Evolutionary conservation across 1,140 invertebrate genomes (phyloP), one percentile per base, ranked within the genome.

Genomic region (Drosophila tani): DNA sequence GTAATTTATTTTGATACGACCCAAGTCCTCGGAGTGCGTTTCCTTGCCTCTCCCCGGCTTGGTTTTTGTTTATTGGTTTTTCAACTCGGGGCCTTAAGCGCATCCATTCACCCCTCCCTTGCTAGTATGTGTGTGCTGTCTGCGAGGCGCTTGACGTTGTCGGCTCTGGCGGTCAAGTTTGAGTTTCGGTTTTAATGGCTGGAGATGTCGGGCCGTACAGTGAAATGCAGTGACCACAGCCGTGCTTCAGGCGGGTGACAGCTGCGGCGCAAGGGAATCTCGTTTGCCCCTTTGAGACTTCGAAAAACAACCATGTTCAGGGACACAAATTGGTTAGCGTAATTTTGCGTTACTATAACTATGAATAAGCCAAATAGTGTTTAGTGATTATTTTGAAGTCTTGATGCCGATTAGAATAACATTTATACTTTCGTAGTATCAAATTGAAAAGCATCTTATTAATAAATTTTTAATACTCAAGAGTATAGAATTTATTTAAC

Each of bases 51-150:
- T 14, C 51, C 29, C 32, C 6, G 24, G 21, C 29, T 45, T 24
- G 43, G 60, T 73, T 80, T 88, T 84, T 90, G 81, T 90, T 90
- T 87, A 90, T 87, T 84, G 84, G 85, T 81, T 84, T 80, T 90
- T 81, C 74, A 70, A 66, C 85, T 83, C 67, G 67, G 75, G 58
- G 58, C 74, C 64, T 75, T 70, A 70, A 67, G 58, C 75, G 47
- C 40, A 63, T 21, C 41, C 41, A 24, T 17, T 15, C 17, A 24
- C 29, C 68, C 12, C 21, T 17, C 32, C 14, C 9, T n/a, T 14
- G 35, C 12, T 40, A 12, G 47, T 17, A 47, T 51, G 24, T 51
- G 40, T 67, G 45, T 68, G 65, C 49, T 75, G 58, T 68, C 50
- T 74, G 68, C 49, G 35, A 46, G 41, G 24, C 53, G 58, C 68